A percentile compares a stretch with the other conserved stretches of the same genome.
Evolutionary conservation across 2,888 invertebrate species (phyloP).

Genomic region (Nomada fabriciana): DNA sequence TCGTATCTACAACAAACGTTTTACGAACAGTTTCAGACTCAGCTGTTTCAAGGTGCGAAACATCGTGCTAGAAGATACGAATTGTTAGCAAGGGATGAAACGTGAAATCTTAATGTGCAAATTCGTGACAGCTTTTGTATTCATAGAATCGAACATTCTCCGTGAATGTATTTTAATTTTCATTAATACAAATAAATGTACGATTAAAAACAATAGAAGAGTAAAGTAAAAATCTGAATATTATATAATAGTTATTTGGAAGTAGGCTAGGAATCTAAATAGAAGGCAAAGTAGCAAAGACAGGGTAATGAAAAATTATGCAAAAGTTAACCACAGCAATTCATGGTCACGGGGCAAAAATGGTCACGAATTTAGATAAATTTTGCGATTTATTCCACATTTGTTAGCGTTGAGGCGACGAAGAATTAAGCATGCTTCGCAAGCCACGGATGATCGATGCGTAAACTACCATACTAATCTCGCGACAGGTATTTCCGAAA

Average conservation of each 20-base stretch:
- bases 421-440: conserved; percentile 48
- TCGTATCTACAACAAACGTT: conserved; percentile 66
- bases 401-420: conserved; percentile 36
- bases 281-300: too few species aligned
- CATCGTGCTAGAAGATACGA: conserved; percentile 32
- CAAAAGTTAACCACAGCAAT: neutral
- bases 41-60: conserved; percentile 7
- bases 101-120: neutral
- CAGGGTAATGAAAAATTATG: neutral
- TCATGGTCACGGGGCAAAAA: neutral
- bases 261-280: too few species aligned
- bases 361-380: conserved; percentile 7
- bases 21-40: conserved; percentile 59
- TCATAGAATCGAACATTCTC: neutral
- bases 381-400: neutral
- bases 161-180: neutral
- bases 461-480: conserved; percentile 68
- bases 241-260: too few species aligned
- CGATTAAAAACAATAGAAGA: neutral
- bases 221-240: too few species aligned
- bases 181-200: too few species aligned
- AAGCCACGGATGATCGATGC: conserved; percentile 59
- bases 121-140: conserved; percentile 20
- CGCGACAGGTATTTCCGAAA: conserved; percentile 48
- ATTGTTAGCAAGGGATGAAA: conserved; percentile 1